phyloP scores from a whole-genome alignment of 2,113 vertebrate genomes.

The Ifrita kowaldi region DNA sequence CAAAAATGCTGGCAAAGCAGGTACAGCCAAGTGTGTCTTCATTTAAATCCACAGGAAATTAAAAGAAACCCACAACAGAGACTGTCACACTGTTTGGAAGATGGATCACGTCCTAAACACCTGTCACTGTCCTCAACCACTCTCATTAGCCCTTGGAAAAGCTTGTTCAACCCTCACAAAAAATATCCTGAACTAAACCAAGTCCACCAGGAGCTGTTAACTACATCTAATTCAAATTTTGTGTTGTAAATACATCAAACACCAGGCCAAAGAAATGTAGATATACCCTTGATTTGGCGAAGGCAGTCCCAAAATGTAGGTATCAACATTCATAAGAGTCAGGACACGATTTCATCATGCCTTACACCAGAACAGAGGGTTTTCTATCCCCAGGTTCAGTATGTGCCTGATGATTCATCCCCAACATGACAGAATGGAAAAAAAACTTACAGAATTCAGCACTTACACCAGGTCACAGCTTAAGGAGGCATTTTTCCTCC shows the following conservation, averaged over 20 bases:
- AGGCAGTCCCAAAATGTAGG: not conserved
- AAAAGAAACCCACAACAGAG: not conserved
- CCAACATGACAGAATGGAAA: not conserved
- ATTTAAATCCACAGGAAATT: not conserved
- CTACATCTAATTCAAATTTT: not conserved
- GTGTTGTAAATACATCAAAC: not conserved
- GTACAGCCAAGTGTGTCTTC: not conserved
- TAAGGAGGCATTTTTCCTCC: not conserved
- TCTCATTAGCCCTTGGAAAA: not conserved
- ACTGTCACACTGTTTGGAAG: not conserved
- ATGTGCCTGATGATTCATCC: not conserved
- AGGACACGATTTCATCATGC: not conserved
- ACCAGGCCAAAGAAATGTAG: not conserved
- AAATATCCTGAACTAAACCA: not conserved
- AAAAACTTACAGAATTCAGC: accelerated
- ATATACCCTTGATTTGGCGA: not conserved
- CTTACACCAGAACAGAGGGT: not conserved
- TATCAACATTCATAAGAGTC: not conserved
- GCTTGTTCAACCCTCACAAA: not conserved
- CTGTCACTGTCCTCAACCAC: not conserved
- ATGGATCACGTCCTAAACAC: not conserved
- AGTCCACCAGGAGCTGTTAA: not conserved
- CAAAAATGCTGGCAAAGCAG: not conserved
- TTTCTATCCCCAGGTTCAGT: not conserved
- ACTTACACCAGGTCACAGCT: not conserved